These are phyloP conservation scores for Columba guinea DNA, from an alignment of 2,797 vertebrate genomes.

Conservation along the genomic window DNA sequence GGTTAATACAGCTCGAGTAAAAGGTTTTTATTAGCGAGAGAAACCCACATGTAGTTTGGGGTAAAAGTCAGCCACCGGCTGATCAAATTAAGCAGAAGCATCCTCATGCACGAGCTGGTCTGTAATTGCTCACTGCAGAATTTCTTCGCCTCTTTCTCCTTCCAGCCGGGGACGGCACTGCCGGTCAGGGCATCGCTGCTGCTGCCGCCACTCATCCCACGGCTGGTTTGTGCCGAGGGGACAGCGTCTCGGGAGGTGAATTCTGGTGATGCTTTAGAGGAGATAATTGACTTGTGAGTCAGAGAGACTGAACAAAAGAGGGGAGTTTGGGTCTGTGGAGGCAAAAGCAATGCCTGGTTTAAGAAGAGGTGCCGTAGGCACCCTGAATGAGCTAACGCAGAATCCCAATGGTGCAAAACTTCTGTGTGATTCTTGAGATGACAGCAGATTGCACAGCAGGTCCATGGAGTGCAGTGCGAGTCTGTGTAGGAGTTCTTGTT, in stretches of 20 bases:
- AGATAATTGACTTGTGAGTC: accelerated
- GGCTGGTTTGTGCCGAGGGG: not conserved
- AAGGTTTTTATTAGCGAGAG: not conserved
- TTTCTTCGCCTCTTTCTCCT: not conserved
- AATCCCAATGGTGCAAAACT: not conserved
- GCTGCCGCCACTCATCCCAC: accelerated
- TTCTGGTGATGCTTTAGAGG: not conserved
- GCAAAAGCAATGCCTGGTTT: not conserved
- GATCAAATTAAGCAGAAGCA: not conserved
- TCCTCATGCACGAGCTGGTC: not conserved
- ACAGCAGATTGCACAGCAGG: not conserved
- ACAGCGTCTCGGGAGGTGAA: not conserved
- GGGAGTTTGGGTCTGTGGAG: not conserved
- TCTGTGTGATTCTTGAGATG: not conserved
- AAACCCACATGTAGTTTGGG: not conserved
- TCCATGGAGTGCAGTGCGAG: accelerated
- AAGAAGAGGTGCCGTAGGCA: not conserved
- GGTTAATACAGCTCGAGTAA: not conserved
- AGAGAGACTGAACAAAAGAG: not conserved
- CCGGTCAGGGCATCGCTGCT: not conserved
- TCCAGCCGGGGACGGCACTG: not conserved
- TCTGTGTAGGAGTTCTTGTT: not conserved
- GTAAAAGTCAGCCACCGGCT: not conserved
- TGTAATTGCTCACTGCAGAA: not conserved
- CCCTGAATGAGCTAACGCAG: not conserved